Evolutionary conservation across 2,113 vertebrate genomes (phyloP).

Genomic region (Macroglossus sobrinus): DNA sequence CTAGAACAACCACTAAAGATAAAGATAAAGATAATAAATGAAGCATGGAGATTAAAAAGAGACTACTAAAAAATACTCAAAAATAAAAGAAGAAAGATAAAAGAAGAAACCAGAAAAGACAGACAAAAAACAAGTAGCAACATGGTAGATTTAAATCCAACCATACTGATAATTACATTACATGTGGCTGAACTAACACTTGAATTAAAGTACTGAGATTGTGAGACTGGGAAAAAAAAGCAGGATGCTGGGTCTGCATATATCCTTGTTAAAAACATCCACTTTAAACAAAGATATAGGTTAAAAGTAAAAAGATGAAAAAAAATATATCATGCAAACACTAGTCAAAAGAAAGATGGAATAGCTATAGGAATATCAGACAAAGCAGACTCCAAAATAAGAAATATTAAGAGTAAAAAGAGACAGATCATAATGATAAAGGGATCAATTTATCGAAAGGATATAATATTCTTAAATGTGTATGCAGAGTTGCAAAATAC

Average conservation of each 20-base stretch:
- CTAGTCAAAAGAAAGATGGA: neutral
- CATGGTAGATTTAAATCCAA: neutral
- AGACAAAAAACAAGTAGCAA: neutral
- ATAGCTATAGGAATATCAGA: neutral
- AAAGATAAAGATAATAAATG: neutral
- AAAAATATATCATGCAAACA: neutral
- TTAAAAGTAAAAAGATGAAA: neutral
- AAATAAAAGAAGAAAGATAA: neutral
- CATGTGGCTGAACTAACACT: neutral
- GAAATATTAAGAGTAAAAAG: neutral
- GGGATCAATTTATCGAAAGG: neutral
- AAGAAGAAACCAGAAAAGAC: neutral
- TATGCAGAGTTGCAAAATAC: neutral
- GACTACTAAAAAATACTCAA: neutral
- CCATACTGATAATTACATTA: neutral
- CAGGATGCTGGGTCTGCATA: neutral
- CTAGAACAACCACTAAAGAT: neutral
- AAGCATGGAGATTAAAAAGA: neutral
- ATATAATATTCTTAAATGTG: neutral
- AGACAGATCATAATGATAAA: neutral
- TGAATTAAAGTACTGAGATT: neutral
- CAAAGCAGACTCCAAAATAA: neutral
- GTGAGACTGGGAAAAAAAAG: neutral
- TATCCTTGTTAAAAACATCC: neutral
- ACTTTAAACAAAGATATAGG: neutral